Percentiles rank a stretch among this genome's conserved stretches.
These are phyloP conservation scores for Lutraria lutraria DNA, from an alignment of 2,888 invertebrate genomes.

Conservation along the genomic window DNA sequence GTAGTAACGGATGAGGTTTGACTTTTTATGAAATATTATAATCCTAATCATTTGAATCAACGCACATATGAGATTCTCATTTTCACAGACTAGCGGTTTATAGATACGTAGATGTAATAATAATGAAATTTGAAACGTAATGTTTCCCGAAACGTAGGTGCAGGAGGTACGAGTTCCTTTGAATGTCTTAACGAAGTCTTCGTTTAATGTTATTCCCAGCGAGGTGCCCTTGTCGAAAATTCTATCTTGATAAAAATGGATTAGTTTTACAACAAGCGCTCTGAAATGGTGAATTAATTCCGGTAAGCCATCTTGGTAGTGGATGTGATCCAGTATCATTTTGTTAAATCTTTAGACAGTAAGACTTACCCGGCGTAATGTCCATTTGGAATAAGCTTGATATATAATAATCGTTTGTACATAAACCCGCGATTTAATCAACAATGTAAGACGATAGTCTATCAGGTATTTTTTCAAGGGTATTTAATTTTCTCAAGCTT, in stretches of 20 bases:
- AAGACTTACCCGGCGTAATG: neutral
- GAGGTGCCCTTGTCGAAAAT: neutral
- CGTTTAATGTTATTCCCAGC: conserved; percentile 16
- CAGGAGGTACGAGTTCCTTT: neutral
- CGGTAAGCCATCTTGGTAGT: neutral
- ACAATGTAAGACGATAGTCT: too few relatives aligned
- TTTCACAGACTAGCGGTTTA: neutral
- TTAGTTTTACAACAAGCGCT: neutral
- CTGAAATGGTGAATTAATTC: conserved; percentile 10
- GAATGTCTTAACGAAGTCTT: conserved; percentile 11
- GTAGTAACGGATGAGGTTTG: too few relatives aligned
- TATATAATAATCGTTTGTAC: too few relatives aligned
- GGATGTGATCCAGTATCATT: neutral
- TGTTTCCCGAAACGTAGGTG: neutral
- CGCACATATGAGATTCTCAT: neutral
- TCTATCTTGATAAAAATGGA: neutral
- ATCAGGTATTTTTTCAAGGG: too few relatives aligned
- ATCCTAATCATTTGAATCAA: neutral
- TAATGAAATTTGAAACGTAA: neutral
- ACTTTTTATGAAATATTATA: neutral
- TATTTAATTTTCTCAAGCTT: too few relatives aligned
- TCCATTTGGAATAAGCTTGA: neutral
- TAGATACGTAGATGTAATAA: neutral
- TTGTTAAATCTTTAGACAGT: neutral
- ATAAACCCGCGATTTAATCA: too few relatives aligned